Evolutionary conservation across 1,140 invertebrate genomes (phyloP), one percentile per base, ranked within the genome.

Genomic region (Microplitis mediator): DNA sequence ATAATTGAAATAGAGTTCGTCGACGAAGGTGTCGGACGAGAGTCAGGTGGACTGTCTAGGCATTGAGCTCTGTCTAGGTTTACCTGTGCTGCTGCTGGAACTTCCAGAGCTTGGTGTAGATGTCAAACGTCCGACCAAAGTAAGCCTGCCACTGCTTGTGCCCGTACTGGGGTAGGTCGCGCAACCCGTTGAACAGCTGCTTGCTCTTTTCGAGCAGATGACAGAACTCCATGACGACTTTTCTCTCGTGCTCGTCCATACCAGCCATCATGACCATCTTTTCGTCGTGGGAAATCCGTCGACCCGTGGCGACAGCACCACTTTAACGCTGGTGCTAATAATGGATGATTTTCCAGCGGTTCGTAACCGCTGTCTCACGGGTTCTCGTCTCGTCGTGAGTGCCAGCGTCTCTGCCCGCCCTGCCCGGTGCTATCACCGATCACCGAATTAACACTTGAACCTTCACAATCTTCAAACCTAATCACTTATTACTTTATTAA

Each of bases 101-200:
- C 86, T 98, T 98, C 97, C 97, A 99, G 58, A 99, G 89, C 88
- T 97, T 98, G 36, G 97, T 98, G 88, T 98, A 99, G 66, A 98
- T 95, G 90, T 99, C 97, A 88, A 99, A 99, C 63, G 97, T 98
- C 72, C 96, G 90, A 6, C 95, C 96, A 89, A 99, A 99, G 87
- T 99, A 98, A 5, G 94, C 93, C 88, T 98, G 97, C 97, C 97
- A 99, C 86, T 98, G 96, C 85, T 97, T 97, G 87, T 98, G 96
- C 8, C 97, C 97, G 89, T 98, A 98, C 85, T 98, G 95, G 52
- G 97, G 97, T 76, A 98, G 88, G 88, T 98, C 97, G 84, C 96
- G 92, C 77, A 98, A 89, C 74, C 97, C 96, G 88, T 98, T 98
- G 87, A 99, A 99, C 66, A 98, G 90, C 87, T 98, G 96, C 88